A percentile compares a stretch with the other conserved stretches of the same genome.
Evolutionary conservation across 1,140 invertebrate genomes (phyloP).

Genomic region (Trachymyrmex septentrionalis): DNA sequence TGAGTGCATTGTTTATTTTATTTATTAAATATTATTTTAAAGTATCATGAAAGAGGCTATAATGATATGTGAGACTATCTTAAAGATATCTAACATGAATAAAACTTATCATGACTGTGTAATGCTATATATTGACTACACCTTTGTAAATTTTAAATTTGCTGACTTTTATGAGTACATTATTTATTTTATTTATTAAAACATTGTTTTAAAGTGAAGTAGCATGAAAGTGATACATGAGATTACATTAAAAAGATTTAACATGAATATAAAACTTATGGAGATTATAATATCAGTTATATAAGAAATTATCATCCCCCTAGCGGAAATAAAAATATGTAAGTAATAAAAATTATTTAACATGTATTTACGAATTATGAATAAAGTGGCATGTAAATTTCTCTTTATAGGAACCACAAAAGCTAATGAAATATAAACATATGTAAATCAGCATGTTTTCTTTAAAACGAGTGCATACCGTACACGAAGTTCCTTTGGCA

Average conservation of each 20-base stretch:
- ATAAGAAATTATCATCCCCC: neutral
- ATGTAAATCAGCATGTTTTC: constrained; percentile 41
- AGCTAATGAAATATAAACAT: constrained; percentile 18
- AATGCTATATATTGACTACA: too few species aligned
- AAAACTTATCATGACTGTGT: too few species aligned
- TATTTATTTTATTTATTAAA: constrained; percentile 8
- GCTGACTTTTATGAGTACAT: neutral
- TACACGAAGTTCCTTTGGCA: constrained; percentile 57
- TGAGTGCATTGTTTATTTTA: neutral
- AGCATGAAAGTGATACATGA: neutral
- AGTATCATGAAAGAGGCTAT: neutral
- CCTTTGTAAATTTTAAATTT: too few species aligned
- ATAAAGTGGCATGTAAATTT: neutral
- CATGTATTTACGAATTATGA: neutral
- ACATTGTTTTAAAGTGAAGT: neutral
- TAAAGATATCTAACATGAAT: neutral
- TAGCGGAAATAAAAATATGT: too few species aligned
- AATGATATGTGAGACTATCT: neutral
- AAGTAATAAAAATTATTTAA: neutral
- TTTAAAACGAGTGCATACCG: constrained; percentile 32
- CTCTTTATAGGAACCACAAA: neutral
- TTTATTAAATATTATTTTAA: constrained; percentile 4
- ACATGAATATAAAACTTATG: neutral
- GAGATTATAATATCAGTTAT: too few species aligned
- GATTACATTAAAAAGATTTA: neutral